Evolutionary conservation across 2,113 vertebrate species (phyloP), one percentile per base, ranked within the genome.

Genomic region (Brachyistius frenatus): DNA sequence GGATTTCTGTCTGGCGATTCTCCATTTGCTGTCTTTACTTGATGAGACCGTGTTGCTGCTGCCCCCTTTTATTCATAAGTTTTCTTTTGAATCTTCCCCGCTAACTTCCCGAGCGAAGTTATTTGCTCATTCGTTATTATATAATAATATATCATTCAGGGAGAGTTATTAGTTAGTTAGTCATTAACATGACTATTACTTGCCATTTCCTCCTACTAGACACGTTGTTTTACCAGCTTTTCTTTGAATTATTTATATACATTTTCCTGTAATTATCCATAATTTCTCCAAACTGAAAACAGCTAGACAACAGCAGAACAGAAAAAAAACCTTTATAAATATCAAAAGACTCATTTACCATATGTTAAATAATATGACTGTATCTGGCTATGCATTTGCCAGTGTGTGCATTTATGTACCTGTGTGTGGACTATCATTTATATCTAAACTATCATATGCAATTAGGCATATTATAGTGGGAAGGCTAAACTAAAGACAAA

Each of bases 1-100:
- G 90, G 82, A 90, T 90, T 91, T 91, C 62, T 66, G 35, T 78
- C 82, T 89, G 79, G 87, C 71, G 2, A 71, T 77, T 46, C 78
- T 85, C 88, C 78, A 86, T 81, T 81, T 35, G 30, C 81, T 82
- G 62, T 66, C 36, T 86, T 79, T 76, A 70, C 75, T 80, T 86
- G 58, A 85, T 79, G 49, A 73, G 62, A 73, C 53, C 64, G 56
- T 56, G 11, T 33, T 14, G 46, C 72, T 84, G 16, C 78, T 31
- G 31, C 49, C 8, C 5, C 62, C 39, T 31, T 37, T 66, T 57
- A 66, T 77, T 75, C 32, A 65, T 74, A 13, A 73, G 54, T 30
- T 66, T 88, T 77, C 23, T 78, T 74, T 66, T 60, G 36, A 50
- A 58, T 60, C 77, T 58, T 82, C 33, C 23, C 63, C 33, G 53